These are phyloP conservation scores for Hypanus sabinus DNA, from an alignment of 2,113 vertebrate species.

Conservation along the genomic window DNA sequence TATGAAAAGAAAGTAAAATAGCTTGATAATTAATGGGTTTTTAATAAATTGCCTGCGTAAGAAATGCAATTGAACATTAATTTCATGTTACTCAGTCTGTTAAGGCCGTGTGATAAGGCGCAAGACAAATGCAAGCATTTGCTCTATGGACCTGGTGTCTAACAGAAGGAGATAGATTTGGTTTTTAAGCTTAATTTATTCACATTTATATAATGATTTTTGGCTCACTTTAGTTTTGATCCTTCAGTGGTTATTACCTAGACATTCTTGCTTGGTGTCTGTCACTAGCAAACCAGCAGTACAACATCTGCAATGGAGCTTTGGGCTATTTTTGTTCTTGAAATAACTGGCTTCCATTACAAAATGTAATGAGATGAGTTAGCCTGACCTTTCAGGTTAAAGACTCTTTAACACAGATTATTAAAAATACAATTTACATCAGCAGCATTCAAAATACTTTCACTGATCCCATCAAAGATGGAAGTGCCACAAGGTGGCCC, in stretches of 20 bases:
- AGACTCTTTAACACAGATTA: background rate
- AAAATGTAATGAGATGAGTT: background rate
- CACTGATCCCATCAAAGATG: background rate
- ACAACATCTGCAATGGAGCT: background rate
- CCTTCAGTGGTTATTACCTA: background rate
- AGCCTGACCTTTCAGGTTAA: background rate
- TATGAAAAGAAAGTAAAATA: background rate
- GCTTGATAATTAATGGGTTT: background rate
- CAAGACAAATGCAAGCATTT: background rate
- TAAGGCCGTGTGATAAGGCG: background rate
- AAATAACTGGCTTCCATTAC: slow-evolving; percentile 1
- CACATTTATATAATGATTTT: background rate
- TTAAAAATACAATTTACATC: slow-evolving; percentile 12
- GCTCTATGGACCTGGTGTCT: background rate
- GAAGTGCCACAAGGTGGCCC: background rate
- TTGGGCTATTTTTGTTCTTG: background rate
- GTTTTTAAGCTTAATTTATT: background rate
- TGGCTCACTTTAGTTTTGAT: background rate
- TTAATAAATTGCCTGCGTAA: background rate
- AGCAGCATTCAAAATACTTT: background rate
- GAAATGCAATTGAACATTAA: background rate
- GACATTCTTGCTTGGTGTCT: background rate
- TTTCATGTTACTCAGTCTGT: background rate
- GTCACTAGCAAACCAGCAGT: background rate
- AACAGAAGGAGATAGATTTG: background rate